These are phyloP conservation scores for Nycteola revayana DNA, from an alignment of 2,888 invertebrate species.

Conservation along the genomic window DNA sequence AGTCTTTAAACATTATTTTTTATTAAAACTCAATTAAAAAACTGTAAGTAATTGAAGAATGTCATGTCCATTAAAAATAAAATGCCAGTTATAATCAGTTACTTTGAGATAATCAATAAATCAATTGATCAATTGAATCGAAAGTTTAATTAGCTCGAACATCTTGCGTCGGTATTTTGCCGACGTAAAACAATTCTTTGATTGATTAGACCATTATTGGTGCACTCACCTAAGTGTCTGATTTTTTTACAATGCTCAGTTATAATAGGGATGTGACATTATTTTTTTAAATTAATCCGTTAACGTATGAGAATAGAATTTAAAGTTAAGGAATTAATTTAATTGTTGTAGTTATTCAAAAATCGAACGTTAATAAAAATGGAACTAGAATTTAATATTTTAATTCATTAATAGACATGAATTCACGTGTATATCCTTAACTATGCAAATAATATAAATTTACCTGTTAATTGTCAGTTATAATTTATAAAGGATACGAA, in stretches of 20 bases:
- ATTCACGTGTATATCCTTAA: too few species aligned
- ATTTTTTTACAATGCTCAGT: constrained; percentile 1
- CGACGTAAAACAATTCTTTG: constrained; percentile 26
- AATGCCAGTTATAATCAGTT: constrained; percentile 35
- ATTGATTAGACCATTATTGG: constrained; percentile 41
- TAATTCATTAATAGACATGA: too few species aligned
- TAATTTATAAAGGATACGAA: too few species aligned
- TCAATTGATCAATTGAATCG: constrained; percentile 42
- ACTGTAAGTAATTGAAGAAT: constrained; percentile 23
- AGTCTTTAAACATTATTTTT: too few species aligned
- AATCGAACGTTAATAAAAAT: too few species aligned
- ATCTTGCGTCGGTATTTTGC: constrained; percentile 36
- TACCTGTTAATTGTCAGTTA: too few species aligned
- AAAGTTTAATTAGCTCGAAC: constrained; percentile 35
- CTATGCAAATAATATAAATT: too few species aligned
- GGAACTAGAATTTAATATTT: too few species aligned
- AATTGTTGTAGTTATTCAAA: too few species aligned
- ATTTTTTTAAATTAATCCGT: constrained; percentile 2
- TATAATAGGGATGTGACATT: neutral
- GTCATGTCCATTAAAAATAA: constrained; percentile 43
- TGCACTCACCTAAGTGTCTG: constrained; percentile 39
- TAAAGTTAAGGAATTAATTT: too few species aligned
- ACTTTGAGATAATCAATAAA: constrained; percentile 35
- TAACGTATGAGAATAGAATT: too few species aligned
- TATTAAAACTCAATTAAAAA: too few species aligned